Percentiles rank a stretch among this genome's conserved stretches.
These are phyloP conservation scores for Schizotus pectinicornis DNA, from an alignment of 2,888 invertebrate species.

Conservation along the genomic window DNA sequence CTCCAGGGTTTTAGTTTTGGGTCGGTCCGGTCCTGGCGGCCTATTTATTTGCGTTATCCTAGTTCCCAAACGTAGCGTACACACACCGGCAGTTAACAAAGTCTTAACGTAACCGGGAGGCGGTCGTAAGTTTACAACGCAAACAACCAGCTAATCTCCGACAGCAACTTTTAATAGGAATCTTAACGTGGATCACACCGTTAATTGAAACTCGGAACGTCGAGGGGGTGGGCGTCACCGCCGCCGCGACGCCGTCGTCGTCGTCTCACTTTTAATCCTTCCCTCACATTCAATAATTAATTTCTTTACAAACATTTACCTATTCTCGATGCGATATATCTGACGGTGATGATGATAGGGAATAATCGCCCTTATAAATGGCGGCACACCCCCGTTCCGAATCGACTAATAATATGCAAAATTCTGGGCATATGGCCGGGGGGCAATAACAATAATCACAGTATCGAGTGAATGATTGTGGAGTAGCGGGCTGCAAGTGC, in stretches of 20 bases:
- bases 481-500: conserved; percentile 28
- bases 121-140: conserved; percentile 25
- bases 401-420: not conserved
- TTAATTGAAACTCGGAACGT: conserved; percentile 50
- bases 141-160: conserved; percentile 47
- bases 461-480: conserved; percentile 40
- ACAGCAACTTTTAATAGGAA: conserved; percentile 49
- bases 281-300: too few species aligned
- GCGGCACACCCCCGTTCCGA: not conserved
- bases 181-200: conserved; percentile 49
- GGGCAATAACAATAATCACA: conserved; percentile 41
- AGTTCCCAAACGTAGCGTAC: conserved; percentile 19
- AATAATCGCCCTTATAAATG: too few species aligned
- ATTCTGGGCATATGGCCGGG: conserved; percentile 22
- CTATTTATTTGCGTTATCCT: too few species aligned
- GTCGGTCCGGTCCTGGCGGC: too few species aligned
- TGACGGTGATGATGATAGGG: too few species aligned
- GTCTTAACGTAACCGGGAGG: conserved; percentile 15
- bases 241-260: too few species aligned
- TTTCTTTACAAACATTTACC: too few species aligned
- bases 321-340: too few species aligned
- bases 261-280: too few species aligned
- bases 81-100: conserved; percentile 25
- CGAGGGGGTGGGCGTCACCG: too few species aligned
- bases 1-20: too few species aligned